Percentiles rank a stretch among this genome's conserved stretches.
phyloP scores from a whole-genome alignment of 2,797 vertebrate species.

The Sarcoramphus papa region DNA sequence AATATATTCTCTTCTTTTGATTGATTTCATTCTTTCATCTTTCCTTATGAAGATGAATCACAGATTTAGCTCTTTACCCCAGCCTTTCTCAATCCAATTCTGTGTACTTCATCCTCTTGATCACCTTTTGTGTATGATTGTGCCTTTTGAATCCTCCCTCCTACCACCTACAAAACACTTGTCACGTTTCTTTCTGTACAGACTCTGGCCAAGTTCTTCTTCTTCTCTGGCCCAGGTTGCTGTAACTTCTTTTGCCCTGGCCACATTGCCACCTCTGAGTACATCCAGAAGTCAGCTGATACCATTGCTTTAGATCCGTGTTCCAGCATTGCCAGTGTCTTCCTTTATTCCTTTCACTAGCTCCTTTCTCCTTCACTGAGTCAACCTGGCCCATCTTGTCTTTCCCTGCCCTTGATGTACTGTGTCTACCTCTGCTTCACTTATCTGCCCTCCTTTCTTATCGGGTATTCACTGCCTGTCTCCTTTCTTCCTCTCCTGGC shows the following conservation, averaged over 20 bases:
- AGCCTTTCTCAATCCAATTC: background rate
- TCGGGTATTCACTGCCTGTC: background rate
- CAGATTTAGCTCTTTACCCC: background rate
- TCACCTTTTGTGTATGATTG: background rate
- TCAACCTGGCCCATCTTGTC: background rate
- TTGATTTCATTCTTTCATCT: constrained; percentile 38
- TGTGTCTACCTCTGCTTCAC: background rate
- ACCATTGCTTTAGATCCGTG: background rate
- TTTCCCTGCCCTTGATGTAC: background rate
- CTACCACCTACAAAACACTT: background rate
- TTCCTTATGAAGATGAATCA: constrained; percentile 23
- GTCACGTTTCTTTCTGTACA: background rate
- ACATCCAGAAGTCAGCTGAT: background rate
- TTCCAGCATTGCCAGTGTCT: background rate
- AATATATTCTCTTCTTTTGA: background rate
- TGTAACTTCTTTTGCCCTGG: background rate
- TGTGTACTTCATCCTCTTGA: background rate
- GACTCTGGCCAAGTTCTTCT: background rate
- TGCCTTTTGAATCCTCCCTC: constrained; percentile 1
- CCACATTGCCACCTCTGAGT: background rate
- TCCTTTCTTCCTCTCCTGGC: background rate
- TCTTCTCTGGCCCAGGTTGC: background rate
- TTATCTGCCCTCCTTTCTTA: background rate
- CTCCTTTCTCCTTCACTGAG: background rate
- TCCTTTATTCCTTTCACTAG: background rate